These are phyloP conservation scores for Chrysodeixis includens DNA, from an alignment of 2,888 invertebrate genomes.

Conservation along the genomic window DNA sequence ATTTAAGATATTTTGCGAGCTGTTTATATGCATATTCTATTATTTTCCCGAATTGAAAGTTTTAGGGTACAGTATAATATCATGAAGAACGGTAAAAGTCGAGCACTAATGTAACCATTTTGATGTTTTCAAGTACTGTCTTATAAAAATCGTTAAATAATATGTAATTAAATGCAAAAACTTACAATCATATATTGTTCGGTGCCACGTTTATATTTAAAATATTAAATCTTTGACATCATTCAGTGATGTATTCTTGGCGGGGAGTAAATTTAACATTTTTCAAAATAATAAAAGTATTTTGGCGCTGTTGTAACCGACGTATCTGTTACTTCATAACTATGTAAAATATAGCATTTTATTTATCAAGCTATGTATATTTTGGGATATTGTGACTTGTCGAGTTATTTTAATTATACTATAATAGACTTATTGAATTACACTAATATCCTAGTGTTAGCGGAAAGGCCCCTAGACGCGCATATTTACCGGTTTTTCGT, in stretches of 20 bases:
- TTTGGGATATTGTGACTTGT: constrained; percentile 41
- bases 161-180: constrained; percentile 51
- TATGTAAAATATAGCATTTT: neutral
- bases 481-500: constrained; percentile 27
- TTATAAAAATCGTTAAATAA: neutral
- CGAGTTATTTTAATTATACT: constrained; percentile 31
- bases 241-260: constrained; percentile 57
- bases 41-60: no score
- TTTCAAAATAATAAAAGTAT: constrained; percentile 32
- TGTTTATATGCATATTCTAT: no score
- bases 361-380: constrained; percentile 14
- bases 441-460: constrained; percentile 45
- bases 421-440: constrained; percentile 38
- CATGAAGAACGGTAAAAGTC: neutral
- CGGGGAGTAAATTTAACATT: constrained; percentile 38
- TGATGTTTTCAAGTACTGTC: neutral
- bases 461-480: constrained; percentile 55
- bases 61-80: neutral
- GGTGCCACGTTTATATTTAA: constrained; percentile 56
- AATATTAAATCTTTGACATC: constrained; percentile 60
- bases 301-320: constrained; percentile 47
- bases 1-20: no score
- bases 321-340: constrained; percentile 8
- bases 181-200: constrained; percentile 46
- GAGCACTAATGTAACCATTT: neutral